These are phyloP conservation scores for Heterocephalus glaber DNA, from an alignment of 2,113 vertebrate species.

Conservation along the genomic window DNA sequence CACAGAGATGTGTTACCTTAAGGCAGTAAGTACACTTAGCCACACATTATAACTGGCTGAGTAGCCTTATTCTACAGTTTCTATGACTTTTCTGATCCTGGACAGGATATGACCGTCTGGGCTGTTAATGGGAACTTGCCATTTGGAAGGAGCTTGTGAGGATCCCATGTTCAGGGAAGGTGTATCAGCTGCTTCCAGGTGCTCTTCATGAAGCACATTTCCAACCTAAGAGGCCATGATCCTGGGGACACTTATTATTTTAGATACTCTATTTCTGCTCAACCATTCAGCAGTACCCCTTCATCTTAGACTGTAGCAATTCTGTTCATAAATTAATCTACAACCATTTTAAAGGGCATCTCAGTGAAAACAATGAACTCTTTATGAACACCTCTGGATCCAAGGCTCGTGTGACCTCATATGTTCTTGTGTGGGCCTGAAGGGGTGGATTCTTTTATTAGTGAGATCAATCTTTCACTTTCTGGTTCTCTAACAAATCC, in stretches of 20 bases:
- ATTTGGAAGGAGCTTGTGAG: neutral
- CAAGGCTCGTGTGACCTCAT: neutral
- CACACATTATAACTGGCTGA: slow-evolving; percentile 17
- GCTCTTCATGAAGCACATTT: neutral
- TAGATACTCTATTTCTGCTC: neutral
- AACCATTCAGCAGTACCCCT: neutral
- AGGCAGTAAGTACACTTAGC: neutral
- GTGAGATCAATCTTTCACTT: neutral
- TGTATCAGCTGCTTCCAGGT: neutral
- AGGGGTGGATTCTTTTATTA: neutral
- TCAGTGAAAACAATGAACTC: slow-evolving; percentile 11
- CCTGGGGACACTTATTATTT: neutral
- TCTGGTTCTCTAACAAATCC: slow-evolving; percentile 3
- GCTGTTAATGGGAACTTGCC: neutral
- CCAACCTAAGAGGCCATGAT: neutral
- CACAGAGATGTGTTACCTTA: neutral
- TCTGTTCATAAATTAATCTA: slow-evolving; percentile 14
- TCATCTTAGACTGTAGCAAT: neutral
- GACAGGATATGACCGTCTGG: neutral
- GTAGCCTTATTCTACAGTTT: slow-evolving; percentile 8
- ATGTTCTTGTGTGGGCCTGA: neutral
- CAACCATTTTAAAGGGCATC: neutral
- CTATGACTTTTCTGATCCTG: neutral
- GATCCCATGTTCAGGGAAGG: neutral
- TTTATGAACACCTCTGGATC: neutral